Percentiles rank a stretch among this genome's conserved stretches.
These are phyloP conservation scores for Autographa pulchrina DNA, from an alignment of 2,888 invertebrate species.

Conservation along the genomic window DNA sequence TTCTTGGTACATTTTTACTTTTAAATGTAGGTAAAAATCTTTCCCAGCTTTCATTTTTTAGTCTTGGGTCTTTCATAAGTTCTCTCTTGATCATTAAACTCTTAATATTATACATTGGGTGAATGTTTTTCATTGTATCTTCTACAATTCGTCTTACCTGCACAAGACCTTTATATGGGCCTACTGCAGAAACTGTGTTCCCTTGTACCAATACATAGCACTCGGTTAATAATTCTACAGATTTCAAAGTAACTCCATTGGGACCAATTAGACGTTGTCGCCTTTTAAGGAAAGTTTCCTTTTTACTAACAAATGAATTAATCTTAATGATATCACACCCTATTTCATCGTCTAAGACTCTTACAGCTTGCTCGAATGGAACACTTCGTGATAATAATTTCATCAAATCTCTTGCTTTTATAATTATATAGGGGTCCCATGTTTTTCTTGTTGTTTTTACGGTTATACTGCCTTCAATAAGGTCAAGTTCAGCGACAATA, in stretches of 20 bases:
- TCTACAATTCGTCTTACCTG: slow-evolving; percentile 97
- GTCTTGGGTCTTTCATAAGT: slow-evolving; percentile 96
- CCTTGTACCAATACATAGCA: slow-evolving; percentile 99
- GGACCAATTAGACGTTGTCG: slow-evolving; percentile 98
- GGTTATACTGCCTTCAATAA: slow-evolving; percentile 98
- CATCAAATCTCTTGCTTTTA: slow-evolving; percentile 98
- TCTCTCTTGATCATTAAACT: slow-evolving; percentile 99
- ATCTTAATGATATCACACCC: slow-evolving; percentile 99
- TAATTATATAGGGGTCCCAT: slow-evolving; percentile 99
- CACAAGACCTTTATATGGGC: slow-evolving; percentile 97
- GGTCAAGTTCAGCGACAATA: slow-evolving; percentile 96
- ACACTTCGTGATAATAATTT: slow-evolving; percentile 98
- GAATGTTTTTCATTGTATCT: slow-evolving; percentile 99
- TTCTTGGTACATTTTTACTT: slow-evolving; percentile 96
- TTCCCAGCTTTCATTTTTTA: slow-evolving; percentile 98
- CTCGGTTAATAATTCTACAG: slow-evolving; percentile 98
- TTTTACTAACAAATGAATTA: slow-evolving; percentile 95
- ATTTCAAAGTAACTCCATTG: slow-evolving; percentile 99
- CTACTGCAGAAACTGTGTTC: slow-evolving; percentile 98
- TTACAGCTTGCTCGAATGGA: slow-evolving; percentile 97
- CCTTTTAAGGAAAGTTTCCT: slow-evolving; percentile 98
- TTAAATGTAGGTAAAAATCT: slow-evolving; percentile 98
- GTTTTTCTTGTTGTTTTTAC: slow-evolving; percentile 98
- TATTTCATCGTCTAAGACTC: slow-evolving; percentile 96
- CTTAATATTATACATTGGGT: slow-evolving; percentile 99